These are phyloP conservation scores for Tolmerus cingulatus DNA, from an alignment of 2,888 invertebrate species.

Conservation along the genomic window DNA sequence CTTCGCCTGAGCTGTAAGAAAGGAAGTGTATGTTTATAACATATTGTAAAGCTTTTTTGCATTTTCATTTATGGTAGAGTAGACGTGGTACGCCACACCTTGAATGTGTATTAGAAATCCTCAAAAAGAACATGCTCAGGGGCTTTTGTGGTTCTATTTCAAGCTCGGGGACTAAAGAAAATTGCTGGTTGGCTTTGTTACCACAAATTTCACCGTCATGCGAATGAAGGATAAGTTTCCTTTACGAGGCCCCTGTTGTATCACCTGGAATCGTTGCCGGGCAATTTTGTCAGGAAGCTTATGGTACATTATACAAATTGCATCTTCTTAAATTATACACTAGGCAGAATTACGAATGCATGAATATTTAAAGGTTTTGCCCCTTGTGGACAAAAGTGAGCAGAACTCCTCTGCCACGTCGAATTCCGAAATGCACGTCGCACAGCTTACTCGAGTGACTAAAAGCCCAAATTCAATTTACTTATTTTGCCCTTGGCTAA, in stretches of 20 bases:
- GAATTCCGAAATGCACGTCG: neutral
- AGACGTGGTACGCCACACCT: neutral
- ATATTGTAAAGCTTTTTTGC: neutral
- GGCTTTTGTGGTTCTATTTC: neutral
- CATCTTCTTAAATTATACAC: neutral
- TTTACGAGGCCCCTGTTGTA: neutral
- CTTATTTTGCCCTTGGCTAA: neutral
- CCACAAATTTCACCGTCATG: neutral
- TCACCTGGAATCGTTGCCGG: neutral
- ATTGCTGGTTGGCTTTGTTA: neutral
- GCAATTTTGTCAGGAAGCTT: neutral
- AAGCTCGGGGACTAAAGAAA: neutral
- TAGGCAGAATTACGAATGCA: neutral
- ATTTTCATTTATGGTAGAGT: neutral
- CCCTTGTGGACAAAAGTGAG: neutral
- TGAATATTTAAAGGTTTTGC: neutral
- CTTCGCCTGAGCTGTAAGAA: neutral
- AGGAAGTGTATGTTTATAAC: neutral
- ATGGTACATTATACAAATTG: neutral
- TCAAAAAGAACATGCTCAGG: neutral
- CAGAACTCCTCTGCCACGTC: neutral
- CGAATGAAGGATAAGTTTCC: neutral
- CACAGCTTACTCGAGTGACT: neutral
- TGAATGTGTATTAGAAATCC: neutral
- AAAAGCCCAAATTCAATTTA: neutral